Evolutionary conservation across 2,113 vertebrate genomes (phyloP).

Genomic region (Erythrocercus mccallii): DNA sequence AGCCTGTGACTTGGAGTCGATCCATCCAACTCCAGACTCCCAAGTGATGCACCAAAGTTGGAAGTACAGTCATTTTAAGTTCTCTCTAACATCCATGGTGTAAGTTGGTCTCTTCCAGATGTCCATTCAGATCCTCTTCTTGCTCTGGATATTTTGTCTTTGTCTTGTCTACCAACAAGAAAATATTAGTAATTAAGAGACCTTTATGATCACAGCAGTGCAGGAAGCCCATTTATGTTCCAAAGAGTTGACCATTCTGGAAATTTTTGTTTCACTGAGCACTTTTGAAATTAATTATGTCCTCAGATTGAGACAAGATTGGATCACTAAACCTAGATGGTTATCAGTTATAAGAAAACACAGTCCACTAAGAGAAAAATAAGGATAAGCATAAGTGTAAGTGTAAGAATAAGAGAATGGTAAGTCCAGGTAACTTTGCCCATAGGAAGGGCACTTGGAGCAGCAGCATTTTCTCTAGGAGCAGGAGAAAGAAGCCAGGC

Average conservation of each 20-base stretch:
- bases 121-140: background rate
- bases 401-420: background rate
- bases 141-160: background rate
- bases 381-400: background rate
- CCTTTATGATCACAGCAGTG: background rate
- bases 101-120: background rate
- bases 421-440: background rate
- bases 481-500: background rate
- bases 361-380: background rate
- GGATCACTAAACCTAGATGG: background rate
- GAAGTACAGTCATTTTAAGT: background rate
- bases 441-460: background rate
- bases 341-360: background rate
- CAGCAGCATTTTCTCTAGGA: background rate
- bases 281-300: background rate
- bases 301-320: background rate
- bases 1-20: background rate
- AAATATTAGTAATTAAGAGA: background rate
- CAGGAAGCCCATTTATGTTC: fast-evolving
- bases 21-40: background rate
- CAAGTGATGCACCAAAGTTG: background rate
- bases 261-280: background rate
- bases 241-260: background rate
- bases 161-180: background rate
- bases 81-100: background rate